These are phyloP conservation scores for Perithous albicinctus DNA, from an alignment of 2,888 invertebrate species.

Conservation along the genomic window DNA sequence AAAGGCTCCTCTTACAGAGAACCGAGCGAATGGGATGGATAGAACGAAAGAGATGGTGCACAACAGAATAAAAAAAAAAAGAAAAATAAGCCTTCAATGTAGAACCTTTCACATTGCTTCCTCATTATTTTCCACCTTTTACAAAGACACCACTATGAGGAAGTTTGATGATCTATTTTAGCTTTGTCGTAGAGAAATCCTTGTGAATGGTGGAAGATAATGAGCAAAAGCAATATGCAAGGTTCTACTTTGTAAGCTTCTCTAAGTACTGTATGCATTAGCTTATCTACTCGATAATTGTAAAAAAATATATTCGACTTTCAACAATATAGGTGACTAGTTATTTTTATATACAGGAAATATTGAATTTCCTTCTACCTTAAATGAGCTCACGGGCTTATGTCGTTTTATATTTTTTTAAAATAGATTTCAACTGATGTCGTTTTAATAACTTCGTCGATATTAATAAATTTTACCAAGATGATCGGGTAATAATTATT, in stretches of 20 bases:
- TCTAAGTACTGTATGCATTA: not conserved
- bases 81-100: not conserved
- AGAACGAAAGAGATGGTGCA: constrained; percentile 8
- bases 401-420: not conserved
- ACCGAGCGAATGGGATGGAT: constrained; percentile 40
- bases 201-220: not conserved
- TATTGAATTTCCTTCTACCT: too few relatives aligned
- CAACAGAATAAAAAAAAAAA: constrained; percentile 23
- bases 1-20: constrained; percentile 31
- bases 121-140: constrained; percentile 7
- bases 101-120: not conserved
- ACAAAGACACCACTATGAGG: not conserved
- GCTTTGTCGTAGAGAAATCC: not conserved
- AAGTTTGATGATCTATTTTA: not conserved
- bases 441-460: not conserved
- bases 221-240: not conserved
- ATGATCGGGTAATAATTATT: not conserved
- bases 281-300: not conserved
- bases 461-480: not conserved
- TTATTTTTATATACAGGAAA: too few relatives aligned
- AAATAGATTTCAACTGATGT: not conserved
- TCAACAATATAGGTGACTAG: too few relatives aligned
- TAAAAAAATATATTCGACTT: too few relatives aligned
- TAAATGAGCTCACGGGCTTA: not conserved
- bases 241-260: not conserved